phyloP scores from a whole-genome alignment of 2,888 invertebrate species.

The Chrysolina americana region DNA sequence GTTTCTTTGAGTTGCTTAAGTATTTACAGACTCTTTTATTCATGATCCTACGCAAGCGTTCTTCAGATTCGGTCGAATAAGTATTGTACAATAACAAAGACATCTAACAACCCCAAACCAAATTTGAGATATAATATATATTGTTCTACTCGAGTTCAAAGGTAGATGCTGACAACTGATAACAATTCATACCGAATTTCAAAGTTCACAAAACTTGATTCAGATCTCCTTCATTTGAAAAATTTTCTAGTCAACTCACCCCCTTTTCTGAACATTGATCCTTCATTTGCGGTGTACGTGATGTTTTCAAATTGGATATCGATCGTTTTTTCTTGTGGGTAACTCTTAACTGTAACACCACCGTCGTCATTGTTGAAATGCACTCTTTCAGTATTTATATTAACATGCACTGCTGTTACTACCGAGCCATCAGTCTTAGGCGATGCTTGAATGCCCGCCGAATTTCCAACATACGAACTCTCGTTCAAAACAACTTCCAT shows the following conservation, averaged over 20 bases:
- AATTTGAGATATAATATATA: too few relatives aligned
- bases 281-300: slow-evolving; percentile 80
- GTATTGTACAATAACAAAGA: too few relatives aligned
- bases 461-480: slow-evolving; percentile 29
- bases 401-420: slow-evolving; percentile 15
- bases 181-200: too few relatives aligned
- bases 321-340: slow-evolving; percentile 61
- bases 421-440: background rate
- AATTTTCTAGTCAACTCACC: slow-evolving; percentile 34
- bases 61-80: too few relatives aligned
- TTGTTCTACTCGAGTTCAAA: too few relatives aligned
- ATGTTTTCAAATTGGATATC: slow-evolving; percentile 84
- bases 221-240: too few relatives aligned
- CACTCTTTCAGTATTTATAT: slow-evolving; percentile 32
- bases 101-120: too few relatives aligned
- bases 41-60: too few relatives aligned
- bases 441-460: background rate
- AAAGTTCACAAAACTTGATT: too few relatives aligned
- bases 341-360: background rate
- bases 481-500: slow-evolving; percentile 42
- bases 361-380: background rate
- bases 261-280: slow-evolving; percentile 67
- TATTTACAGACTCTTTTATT: too few relatives aligned
- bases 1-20: too few relatives aligned
- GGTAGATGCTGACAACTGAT: too few relatives aligned